Percentiles rank a stretch among this genome's conserved stretches.
Evolutionary conservation across 2,797 vertebrate species (phyloP).

Genomic region (Toxotes lorentzi): DNA sequence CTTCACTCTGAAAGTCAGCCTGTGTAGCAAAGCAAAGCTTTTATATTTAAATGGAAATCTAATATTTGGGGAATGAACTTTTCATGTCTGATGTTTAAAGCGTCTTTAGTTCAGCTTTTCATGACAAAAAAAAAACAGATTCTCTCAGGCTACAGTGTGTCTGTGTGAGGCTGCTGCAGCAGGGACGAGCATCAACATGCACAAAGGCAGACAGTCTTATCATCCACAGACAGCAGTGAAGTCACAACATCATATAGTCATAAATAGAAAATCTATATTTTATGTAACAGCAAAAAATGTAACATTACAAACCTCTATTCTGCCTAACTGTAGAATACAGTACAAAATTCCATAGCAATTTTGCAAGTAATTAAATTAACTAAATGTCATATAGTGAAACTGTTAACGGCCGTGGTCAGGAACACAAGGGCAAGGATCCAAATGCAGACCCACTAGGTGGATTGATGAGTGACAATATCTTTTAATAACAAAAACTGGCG

Average conservation of each 20-base stretch:
- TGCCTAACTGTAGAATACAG: neutral
- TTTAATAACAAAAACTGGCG: no score
- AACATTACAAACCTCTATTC: neutral
- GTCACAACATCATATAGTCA: neutral
- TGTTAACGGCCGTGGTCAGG: no score
- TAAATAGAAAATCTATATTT: neutral
- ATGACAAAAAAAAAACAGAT: neutral
- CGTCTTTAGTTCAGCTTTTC: neutral
- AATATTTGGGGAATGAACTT: constrained; percentile 34
- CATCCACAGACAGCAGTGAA: neutral
- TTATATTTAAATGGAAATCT: constrained; percentile 48
- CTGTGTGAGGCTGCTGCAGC: neutral
- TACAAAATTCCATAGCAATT: no score
- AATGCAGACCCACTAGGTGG: no score
- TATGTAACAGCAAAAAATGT: neutral
- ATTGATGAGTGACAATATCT: no score
- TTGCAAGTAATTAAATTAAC: neutral
- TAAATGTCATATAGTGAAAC: no score
- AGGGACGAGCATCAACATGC: neutral
- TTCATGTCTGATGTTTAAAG: constrained; percentile 6
- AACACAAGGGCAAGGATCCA: no score
- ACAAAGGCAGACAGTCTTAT: neutral
- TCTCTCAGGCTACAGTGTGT: neutral
- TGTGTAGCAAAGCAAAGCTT: neutral
- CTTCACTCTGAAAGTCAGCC: neutral